Evolutionary conservation across 2,888 invertebrate species (phyloP).

Genomic region (Thera obeliscata): DNA sequence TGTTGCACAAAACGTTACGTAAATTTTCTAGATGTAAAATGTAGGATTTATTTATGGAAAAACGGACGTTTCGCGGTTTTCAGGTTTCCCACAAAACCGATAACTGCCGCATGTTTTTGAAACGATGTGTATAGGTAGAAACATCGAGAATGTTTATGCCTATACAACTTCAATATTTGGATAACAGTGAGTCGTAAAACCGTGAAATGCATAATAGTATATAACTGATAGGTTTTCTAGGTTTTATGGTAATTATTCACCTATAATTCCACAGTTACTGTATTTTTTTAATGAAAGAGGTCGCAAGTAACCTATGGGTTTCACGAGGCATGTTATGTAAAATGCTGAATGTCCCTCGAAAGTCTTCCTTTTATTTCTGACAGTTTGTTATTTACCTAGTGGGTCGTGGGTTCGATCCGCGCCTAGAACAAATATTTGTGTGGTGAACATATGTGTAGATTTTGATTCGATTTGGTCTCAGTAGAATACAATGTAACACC

Average conservation of each 20-base stretch:
- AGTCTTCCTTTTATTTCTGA: too few relatives aligned
- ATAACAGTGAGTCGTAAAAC: not conserved
- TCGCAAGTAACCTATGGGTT: too few relatives aligned
- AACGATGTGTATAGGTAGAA: constrained; percentile 6
- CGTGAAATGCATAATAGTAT: not conserved
- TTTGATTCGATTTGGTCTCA: too few relatives aligned
- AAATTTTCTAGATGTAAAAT: constrained; percentile 8
- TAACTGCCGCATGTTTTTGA: constrained; percentile 1
- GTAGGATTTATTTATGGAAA: constrained; percentile 17
- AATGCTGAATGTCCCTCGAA: too few relatives aligned
- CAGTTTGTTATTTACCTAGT: too few relatives aligned
- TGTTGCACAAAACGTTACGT: constrained; percentile 10
- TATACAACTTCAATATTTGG: not conserved
- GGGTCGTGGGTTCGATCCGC: too few relatives aligned
- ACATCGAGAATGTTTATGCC: not conserved
- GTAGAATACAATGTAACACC: too few relatives aligned
- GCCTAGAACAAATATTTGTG: too few relatives aligned
- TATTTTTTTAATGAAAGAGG: too few relatives aligned
- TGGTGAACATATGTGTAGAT: too few relatives aligned
- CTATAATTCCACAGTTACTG: too few relatives aligned
- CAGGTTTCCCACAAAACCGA: constrained; percentile 12
- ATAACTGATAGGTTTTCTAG: not conserved
- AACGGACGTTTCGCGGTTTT: constrained; percentile 20
- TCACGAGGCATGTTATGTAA: too few relatives aligned
- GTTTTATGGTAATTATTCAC: not conserved